Conservation (phyloP, 2,797 vertebrate species). For the Pantherophis vulpinus region DNA sequence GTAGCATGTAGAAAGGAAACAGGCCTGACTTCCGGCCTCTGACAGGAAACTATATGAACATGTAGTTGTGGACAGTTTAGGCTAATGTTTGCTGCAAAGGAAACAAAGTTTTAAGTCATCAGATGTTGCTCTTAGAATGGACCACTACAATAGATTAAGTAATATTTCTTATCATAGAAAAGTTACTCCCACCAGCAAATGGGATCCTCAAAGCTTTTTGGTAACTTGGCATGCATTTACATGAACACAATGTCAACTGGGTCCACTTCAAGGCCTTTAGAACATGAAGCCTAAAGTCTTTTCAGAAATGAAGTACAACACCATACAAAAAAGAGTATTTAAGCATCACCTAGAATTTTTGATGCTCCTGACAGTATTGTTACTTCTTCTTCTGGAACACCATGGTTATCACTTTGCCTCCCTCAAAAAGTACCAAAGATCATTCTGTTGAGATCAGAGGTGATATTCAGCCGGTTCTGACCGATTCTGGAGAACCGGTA, state of each 20-base stretch:
- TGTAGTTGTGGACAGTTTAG: constrained; percentile 70
- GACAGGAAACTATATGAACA: constrained; percentile 77
- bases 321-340: neutral
- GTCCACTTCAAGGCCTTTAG: constrained; percentile 30
- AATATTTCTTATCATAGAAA: constrained; percentile 28
- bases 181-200: constrained; percentile 2
- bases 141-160: constrained; percentile 56
- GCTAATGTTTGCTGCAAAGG: constrained; percentile 73
- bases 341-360: neutral
- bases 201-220: constrained; percentile 40
- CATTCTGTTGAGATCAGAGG: neutral
- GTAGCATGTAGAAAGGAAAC: constrained; percentile 75
- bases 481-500: no score
- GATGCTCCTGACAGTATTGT: neutral
- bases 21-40: constrained; percentile 71
- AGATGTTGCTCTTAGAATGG: constrained; percentile 56
- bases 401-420: neutral
- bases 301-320: neutral
- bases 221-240: constrained; percentile 39
- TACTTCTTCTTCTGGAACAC: neutral
- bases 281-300: constrained; percentile 29
- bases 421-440: neutral
- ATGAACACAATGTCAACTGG: constrained; percentile 44
- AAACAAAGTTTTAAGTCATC: constrained; percentile 66
- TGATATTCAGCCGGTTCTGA: no score